Evolutionary conservation across 1,140 invertebrate species (phyloP).

Genomic region (Rhynchophorus ferrugineus): DNA sequence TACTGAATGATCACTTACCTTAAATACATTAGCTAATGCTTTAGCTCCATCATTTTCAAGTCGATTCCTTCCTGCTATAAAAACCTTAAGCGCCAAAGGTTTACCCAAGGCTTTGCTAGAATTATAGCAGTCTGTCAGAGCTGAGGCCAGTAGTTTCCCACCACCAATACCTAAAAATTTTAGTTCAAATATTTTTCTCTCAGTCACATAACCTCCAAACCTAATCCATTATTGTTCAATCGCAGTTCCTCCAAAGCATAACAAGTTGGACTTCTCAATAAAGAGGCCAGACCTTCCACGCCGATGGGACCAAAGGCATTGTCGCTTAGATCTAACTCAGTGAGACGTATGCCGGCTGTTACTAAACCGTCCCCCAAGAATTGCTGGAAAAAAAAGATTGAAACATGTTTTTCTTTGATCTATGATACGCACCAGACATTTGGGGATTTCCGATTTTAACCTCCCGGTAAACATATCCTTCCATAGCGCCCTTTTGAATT

Average conservation of each 20-base stretch:
- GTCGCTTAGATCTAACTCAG: constrained; percentile 90
- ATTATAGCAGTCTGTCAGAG: constrained; percentile 64
- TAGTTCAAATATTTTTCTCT: not conserved
- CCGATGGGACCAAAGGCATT: constrained; percentile 98
- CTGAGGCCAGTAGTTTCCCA: constrained; percentile 75
- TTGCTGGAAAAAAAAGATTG: constrained; percentile 45
- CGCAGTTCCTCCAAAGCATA: constrained; percentile 73
- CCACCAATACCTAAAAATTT: constrained; percentile 66
- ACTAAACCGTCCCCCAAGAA: constrained; percentile 77
- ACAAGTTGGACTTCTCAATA: constrained; percentile 78
- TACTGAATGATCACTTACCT: constrained; percentile 46
- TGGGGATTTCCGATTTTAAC: constrained; percentile 91
- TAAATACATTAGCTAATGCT: constrained; percentile 75
- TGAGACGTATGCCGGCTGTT: constrained; percentile 64
- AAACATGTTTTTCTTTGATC: not conserved
- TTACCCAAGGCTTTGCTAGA: constrained; percentile 53
- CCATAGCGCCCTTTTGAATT: constrained; percentile 79
- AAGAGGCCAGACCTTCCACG: constrained; percentile 76
- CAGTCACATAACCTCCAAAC: not conserved
- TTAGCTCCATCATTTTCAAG: constrained; percentile 89
- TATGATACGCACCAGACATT: constrained; percentile 70
- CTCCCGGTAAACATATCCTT: constrained; percentile 95
- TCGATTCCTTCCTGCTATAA: constrained; percentile 89
- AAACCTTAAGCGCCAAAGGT: constrained; percentile 68
- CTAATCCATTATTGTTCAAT: constrained; percentile 90